Evolutionary conservation across 2,888 invertebrate species (phyloP).

Genomic region (Tipula vernalis): DNA sequence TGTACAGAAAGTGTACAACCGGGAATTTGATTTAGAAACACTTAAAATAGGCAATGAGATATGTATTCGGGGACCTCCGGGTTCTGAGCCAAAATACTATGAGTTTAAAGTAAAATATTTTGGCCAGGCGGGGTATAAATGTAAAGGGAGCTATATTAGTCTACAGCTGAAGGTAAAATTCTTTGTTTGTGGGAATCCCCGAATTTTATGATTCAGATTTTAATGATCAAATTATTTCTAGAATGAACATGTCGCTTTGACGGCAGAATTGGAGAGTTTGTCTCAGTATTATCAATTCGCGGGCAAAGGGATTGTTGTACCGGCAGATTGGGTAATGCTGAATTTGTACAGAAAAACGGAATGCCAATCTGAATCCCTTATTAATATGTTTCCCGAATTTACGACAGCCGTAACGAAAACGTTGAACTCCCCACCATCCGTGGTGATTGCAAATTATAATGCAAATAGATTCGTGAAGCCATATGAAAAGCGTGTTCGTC

Average conservation of each 20-base stretch:
- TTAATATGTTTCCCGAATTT: too few species aligned
- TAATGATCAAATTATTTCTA: background rate
- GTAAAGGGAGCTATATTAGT: background rate
- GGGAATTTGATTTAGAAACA: background rate
- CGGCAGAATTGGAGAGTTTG: background rate
- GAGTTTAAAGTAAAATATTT: background rate
- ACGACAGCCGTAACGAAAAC: too few species aligned
- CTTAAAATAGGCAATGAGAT: background rate
- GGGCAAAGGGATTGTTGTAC: background rate
- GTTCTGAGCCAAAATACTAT: background rate
- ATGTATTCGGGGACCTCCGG: background rate
- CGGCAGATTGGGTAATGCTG: background rate
- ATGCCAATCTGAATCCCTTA: background rate
- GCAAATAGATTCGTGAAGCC: too few species aligned
- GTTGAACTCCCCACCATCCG: too few species aligned
- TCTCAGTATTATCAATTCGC: background rate
- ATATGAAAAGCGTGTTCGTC: too few species aligned
- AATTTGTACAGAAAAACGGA: background rate
- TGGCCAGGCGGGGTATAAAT: background rate
- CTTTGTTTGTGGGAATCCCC: background rate
- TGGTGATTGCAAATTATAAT: too few species aligned
- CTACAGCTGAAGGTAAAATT: background rate
- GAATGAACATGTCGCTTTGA: background rate
- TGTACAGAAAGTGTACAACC: background rate
- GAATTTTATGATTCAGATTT: background rate